Percentiles rank a stretch among this genome's conserved stretches.
phyloP scores from a whole-genome alignment of 2,113 vertebrate species.

The Microtus oregoni region DNA sequence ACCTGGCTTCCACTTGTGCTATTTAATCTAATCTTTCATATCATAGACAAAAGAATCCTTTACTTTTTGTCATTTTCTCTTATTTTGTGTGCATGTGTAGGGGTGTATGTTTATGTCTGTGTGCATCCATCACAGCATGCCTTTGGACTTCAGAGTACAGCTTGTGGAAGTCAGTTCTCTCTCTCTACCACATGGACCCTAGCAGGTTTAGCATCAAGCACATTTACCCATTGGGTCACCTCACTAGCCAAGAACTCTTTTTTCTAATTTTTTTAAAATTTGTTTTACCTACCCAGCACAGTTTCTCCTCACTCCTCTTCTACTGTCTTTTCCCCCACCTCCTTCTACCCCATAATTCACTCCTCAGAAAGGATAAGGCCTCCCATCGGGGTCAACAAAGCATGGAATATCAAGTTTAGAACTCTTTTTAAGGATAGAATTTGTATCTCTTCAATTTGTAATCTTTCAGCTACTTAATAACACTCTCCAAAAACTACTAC shows the following conservation, averaged over 20 bases:
- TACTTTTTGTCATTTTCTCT: background rate
- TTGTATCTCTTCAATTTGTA: background rate
- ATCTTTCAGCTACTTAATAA: background rate
- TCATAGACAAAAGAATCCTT: background rate
- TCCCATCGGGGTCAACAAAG: too few species aligned
- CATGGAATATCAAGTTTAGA: background rate
- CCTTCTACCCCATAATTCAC: too few species aligned
- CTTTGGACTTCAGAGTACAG: background rate
- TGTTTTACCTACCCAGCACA: too few species aligned
- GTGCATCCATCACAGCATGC: background rate
- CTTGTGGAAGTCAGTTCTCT: background rate
- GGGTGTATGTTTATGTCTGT: background rate
- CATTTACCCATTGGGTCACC: background rate
- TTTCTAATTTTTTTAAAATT: background rate
- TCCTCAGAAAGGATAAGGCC: too few species aligned
- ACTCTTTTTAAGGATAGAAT: background rate
- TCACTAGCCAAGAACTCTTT: background rate
- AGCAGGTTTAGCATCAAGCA: background rate
- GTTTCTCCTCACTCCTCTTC: too few species aligned
- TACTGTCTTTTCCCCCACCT: too few species aligned
- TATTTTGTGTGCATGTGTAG: background rate
- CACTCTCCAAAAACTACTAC: background rate
- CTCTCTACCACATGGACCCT: background rate
- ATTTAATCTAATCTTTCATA: background rate
- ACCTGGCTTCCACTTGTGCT: background rate